A percentile compares a stretch with the other conserved stretches of the same genome.
Evolutionary conservation across 2,888 invertebrate genomes (phyloP).

Genomic region (Toxonevra muliebris): DNA sequence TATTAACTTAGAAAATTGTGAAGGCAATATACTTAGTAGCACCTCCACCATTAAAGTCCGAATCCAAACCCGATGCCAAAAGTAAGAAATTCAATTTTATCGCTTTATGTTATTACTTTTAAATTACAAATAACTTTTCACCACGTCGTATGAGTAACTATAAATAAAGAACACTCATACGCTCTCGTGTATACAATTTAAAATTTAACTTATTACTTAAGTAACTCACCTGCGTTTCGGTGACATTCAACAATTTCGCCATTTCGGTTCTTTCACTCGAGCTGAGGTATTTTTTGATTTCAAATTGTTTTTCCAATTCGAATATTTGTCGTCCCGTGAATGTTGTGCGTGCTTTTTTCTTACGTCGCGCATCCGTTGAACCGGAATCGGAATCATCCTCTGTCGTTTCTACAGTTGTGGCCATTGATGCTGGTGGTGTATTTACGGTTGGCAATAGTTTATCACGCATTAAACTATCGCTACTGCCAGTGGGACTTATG

Average conservation of each 20-base stretch:
- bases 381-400: constrained; percentile 68
- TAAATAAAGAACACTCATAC: constrained; percentile 5
- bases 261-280: constrained; percentile 94
- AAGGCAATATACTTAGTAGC: too few relatives aligned
- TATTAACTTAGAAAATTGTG: too few relatives aligned
- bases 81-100: too few relatives aligned
- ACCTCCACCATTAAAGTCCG: too few relatives aligned
- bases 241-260: constrained; percentile 92
- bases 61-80: too few relatives aligned
- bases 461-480: constrained; percentile 56
- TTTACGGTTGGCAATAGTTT: constrained; percentile 43
- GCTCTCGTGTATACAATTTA: not conserved
- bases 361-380: constrained; percentile 69
- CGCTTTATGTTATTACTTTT: too few relatives aligned
- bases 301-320: constrained; percentile 95
- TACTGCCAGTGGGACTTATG: constrained; percentile 55
- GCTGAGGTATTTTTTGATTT: constrained; percentile 94
- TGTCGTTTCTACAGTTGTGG: constrained; percentile 43
- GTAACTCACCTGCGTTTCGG: constrained; percentile 89
- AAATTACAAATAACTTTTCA: not conserved
- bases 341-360: constrained; percentile 91
- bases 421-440: constrained; percentile 38
- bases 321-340: constrained; percentile 97
- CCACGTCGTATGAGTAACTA: constrained; percentile 1
- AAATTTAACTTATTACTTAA: not conserved